Percentiles rank a stretch among this genome's conserved stretches.
Conservation (phyloP, 2,113 vertebrate genomes). For the Halcyon senegalensis region DNA sequence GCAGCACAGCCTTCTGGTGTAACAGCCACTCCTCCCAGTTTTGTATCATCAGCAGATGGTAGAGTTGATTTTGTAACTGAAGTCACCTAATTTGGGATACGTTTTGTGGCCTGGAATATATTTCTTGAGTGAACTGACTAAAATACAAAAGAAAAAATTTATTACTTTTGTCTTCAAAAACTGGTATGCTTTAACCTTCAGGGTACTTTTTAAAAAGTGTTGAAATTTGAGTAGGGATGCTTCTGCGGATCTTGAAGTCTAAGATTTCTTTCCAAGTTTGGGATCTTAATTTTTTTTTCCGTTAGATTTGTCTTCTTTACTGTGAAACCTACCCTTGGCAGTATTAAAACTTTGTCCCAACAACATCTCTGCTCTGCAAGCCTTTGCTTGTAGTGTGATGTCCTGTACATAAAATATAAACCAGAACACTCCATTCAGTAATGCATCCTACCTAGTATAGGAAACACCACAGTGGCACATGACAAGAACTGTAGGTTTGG, state of each 20-base stretch:
- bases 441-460: neutral
- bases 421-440: neutral
- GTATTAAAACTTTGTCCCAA: neutral
- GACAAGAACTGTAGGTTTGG: neutral
- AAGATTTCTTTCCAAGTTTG: neutral
- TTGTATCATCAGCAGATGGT: no score
- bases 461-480: neutral
- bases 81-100: neutral
- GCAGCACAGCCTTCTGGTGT: no score
- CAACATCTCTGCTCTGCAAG: neutral
- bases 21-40: no score
- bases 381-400: neutral
- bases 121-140: neutral
- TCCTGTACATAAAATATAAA: neutral
- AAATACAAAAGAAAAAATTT: neutral
- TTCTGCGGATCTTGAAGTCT: neutral
- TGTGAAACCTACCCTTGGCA: neutral
- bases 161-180: neutral
- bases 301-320: neutral
- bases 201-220: neutral
- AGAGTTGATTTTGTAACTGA: neutral
- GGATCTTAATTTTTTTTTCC: neutral
- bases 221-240: neutral
- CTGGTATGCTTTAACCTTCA: neutral
- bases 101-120: neutral